Evolutionary conservation across 2,113 vertebrate species (phyloP).

Genomic region (Leptodactylus fuscus): DNA sequence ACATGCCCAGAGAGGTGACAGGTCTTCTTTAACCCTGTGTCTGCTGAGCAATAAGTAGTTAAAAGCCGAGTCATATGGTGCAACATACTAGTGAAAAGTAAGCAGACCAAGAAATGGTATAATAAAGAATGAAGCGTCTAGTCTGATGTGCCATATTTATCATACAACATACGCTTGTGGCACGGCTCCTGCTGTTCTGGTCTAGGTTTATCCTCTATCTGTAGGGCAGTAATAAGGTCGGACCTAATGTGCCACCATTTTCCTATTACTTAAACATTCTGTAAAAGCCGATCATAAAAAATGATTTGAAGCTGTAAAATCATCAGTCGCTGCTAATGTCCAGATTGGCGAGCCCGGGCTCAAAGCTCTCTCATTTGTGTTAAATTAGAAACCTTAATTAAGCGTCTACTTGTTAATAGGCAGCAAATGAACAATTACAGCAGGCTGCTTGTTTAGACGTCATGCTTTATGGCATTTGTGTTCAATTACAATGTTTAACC

Average conservation of each 20-base stretch:
- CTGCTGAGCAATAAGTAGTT: no score
- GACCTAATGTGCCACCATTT: background rate
- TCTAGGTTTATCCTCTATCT: background rate
- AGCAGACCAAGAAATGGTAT: no score
- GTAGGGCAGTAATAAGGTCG: background rate
- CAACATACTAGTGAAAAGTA: no score
- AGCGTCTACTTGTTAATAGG: background rate
- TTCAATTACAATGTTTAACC: background rate
- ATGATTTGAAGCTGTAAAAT: background rate
- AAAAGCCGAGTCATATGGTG: no score
- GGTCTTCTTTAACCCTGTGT: no score
- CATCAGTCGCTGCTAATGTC: background rate
- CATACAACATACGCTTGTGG: no score
- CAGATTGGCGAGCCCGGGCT: background rate
- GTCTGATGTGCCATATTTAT: no score
- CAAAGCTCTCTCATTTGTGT: background rate
- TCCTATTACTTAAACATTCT: background rate
- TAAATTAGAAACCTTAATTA: conserved; percentile 12
- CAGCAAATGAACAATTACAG: conserved; percentile 7
- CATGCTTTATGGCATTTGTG: background rate
- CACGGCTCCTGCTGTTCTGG: no score
- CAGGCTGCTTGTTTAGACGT: background rate
- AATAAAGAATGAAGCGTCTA: no score
- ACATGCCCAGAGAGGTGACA: no score
- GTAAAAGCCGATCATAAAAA: background rate